Base-by-base conservation (phyloP, 2,888 invertebrate species). In the Rhyacophila evoluta region DNA sequence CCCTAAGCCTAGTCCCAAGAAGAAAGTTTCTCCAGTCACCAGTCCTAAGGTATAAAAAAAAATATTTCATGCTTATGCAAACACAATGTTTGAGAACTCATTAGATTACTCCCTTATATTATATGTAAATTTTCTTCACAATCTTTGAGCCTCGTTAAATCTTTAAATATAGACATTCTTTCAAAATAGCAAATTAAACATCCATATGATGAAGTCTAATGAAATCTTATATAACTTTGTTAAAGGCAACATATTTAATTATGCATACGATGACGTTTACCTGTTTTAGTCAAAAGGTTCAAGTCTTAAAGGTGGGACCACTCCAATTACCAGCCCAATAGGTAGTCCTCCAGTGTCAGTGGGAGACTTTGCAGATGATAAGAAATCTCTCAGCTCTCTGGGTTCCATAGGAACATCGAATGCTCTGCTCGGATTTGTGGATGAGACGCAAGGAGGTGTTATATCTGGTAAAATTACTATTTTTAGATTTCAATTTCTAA, bases 321-420 rank as follows among this genome's bases (percentile, higher is more conserved):
- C 81, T 19, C 79, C 79, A 8, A 67, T 80, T 41, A 77, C 77
- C n/a, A 81, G 81, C 55, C 78, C 80, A 19, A 79, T 75, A 38
- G 74, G 71, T 33, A 67, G 33, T n/a, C 25, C 79, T 8, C 41
- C 37, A 2, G 73, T 76, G 2, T 33, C 72, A 12, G 2, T 12
- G 15, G 55, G 55, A 10, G 79, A 79, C 29, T 78, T 76, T 1
- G 15, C 28, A 0, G 82, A 82, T n/a, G 82, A 82, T 33, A 80
- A 78, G 36, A 81, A 80, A 37, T 81, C 81, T 5, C 28, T 81
- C 12, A 69, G 72, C 10, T 67, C 76, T 12, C 55, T 77, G 8
- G 55, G 55, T 19, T 72, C 79, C 15, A 15, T 28, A 8, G 77
- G 39, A 5, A 67, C 72, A 4, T 15, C 36, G 25, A 37, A 72